Evolutionary conservation across 1,140 invertebrate genomes (phyloP).

Genomic region (Apis florea): DNA sequence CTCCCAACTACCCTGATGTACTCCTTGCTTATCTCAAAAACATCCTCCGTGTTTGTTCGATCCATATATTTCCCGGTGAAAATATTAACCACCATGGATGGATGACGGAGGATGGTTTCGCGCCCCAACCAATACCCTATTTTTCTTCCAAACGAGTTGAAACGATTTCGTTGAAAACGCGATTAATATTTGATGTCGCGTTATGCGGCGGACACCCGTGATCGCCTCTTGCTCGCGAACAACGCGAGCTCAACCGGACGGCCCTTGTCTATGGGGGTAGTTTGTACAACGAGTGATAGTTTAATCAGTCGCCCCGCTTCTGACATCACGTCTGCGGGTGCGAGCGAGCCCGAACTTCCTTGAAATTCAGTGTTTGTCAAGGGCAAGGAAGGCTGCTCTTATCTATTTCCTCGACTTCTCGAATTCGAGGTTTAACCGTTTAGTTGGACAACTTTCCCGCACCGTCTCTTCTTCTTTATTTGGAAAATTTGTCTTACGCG

Average conservation of each 20-base stretch:
- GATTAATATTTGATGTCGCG: slow-evolving; percentile 1
- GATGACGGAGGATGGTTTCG: neutral
- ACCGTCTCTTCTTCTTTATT: neutral
- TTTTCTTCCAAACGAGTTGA: neutral
- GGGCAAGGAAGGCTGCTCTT: slow-evolving; percentile 29
- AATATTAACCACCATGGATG: slow-evolving; percentile 18
- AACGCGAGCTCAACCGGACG: slow-evolving; percentile 15
- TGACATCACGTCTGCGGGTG: slow-evolving; percentile 64
- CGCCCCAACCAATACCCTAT: neutral
- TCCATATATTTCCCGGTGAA: slow-evolving; percentile 10
- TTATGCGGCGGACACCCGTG: neutral
- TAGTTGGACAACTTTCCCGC: neutral
- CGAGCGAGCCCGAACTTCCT: slow-evolving; percentile 3
- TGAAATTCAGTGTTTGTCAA: slow-evolving; percentile 25
- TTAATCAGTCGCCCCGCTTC: slow-evolving; percentile 58
- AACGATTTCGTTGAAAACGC: neutral
- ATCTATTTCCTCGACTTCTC: neutral
- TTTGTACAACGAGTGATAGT: slow-evolving; percentile 53
- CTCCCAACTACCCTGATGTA: slow-evolving; percentile 67
- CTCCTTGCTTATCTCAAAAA: slow-evolving; percentile 77
- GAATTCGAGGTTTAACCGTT: neutral
- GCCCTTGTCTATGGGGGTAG: slow-evolving; percentile 57
- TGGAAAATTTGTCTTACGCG: slow-evolving; percentile 30
- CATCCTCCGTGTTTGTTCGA: slow-evolving; percentile 49
- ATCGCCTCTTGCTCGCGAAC: neutral